Percentiles rank a stretch among this genome's conserved stretches.
Evolutionary conservation across 2,888 invertebrate species (phyloP).

Genomic region (Harpagoxenus sublaevis): DNA sequence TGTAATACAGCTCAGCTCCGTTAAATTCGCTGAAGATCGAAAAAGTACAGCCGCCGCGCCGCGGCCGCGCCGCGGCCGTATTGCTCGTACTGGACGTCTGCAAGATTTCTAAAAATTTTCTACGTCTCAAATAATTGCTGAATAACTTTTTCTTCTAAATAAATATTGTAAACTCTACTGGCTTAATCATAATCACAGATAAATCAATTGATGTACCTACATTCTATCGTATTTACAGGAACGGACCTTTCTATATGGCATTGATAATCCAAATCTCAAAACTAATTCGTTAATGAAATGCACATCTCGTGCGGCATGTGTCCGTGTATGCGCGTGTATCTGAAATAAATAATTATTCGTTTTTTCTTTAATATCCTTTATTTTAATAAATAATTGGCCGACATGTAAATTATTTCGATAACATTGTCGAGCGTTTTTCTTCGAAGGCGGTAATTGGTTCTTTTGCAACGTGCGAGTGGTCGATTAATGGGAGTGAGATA

Average conservation of each 20-base stretch:
- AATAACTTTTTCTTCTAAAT: not conserved
- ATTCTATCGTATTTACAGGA: too few species aligned
- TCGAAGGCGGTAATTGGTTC: constrained; percentile 20
- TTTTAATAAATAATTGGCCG: constrained; percentile 1
- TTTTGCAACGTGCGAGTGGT: constrained; percentile 24
- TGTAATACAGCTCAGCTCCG: not conserved
- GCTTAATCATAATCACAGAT: too few species aligned
- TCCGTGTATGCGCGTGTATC: not conserved
- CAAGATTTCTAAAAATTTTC: not conserved
- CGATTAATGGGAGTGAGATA: constrained; percentile 45
- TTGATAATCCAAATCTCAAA: too few species aligned
- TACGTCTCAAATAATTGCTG: not conserved
- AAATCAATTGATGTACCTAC: too few species aligned
- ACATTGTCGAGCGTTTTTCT: not conserved
- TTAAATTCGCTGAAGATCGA: constrained; percentile 14
- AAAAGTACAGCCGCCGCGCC: not conserved
- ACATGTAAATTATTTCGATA: not conserved
- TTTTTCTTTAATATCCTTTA: not conserved
- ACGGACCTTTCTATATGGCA: too few species aligned
- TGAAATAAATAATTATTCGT: not conserved
- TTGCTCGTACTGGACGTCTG: not conserved
- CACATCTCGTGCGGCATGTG: too few species aligned
- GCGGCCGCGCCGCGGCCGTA: too few species aligned
- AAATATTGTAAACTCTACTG: not conserved
- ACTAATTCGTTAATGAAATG: too few species aligned